These are phyloP conservation scores for Lycodopsis pacificus DNA, from an alignment of 2,797 vertebrate species.

Conservation along the genomic window DNA sequence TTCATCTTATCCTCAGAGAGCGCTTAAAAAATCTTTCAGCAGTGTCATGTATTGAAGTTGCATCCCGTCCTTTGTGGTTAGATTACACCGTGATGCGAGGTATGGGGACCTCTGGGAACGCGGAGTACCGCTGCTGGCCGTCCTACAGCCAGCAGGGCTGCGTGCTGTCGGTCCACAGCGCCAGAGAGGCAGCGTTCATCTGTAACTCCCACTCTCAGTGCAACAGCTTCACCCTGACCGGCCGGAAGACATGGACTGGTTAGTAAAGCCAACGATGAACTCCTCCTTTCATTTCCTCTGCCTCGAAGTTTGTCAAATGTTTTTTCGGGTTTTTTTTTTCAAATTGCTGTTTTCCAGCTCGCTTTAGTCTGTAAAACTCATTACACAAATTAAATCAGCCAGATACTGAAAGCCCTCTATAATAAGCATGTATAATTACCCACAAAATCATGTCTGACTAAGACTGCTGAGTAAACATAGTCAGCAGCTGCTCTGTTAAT, in stretches of 20 bases:
- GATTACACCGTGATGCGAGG: slow-evolving; percentile 87
- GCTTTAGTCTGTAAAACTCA: slow-evolving; percentile 5
- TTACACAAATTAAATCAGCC: slow-evolving; percentile 1
- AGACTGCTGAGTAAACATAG: slow-evolving; percentile 39
- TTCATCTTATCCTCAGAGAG: slow-evolving; percentile 22
- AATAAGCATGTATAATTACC: slow-evolving; percentile 21
- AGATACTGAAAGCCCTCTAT: slow-evolving; percentile 14
- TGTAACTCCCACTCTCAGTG: slow-evolving; percentile 88
- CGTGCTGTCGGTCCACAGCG: slow-evolving; percentile 86
- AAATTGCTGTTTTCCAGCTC: background rate
- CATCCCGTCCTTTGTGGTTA: slow-evolving; percentile 66
- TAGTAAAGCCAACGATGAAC: slow-evolving; percentile 42
- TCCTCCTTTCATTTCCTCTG: background rate
- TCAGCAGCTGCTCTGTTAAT: slow-evolving; percentile 33
- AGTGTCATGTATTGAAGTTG: slow-evolving; percentile 43
- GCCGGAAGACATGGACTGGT: slow-evolving; percentile 91
- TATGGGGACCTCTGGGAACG: slow-evolving; percentile 80
- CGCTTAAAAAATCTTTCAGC: slow-evolving; percentile 28
- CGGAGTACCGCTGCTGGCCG: slow-evolving; percentile 90
- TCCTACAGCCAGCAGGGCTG: slow-evolving; percentile 91
- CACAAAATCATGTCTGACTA: slow-evolving; percentile 36
- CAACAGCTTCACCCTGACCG: slow-evolving; percentile 85
- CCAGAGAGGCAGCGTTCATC: slow-evolving; percentile 86
- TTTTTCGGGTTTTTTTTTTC: background rate
- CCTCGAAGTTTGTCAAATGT: background rate